Percentiles rank a stretch among this genome's conserved stretches.
Evolutionary conservation across 2,797 vertebrate species (phyloP).

Genomic region (Phalloptychus januarius): DNA sequence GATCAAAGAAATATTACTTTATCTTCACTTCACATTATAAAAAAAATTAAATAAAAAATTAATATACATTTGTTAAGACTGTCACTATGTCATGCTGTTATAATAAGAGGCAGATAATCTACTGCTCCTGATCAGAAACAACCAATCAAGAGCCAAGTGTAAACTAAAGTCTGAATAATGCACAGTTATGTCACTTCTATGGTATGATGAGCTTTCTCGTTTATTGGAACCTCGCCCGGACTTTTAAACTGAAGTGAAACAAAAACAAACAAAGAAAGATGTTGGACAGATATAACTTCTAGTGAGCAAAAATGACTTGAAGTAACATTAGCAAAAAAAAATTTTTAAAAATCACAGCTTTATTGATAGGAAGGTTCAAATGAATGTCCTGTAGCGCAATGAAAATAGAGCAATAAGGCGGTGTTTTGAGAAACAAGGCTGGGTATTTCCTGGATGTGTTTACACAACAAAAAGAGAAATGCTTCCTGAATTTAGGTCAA

Average conservation of each 20-base stretch:
- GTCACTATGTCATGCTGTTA: background rate
- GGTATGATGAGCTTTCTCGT: background rate
- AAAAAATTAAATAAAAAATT: too few species aligned
- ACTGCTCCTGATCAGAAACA: background rate
- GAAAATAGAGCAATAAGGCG: background rate
- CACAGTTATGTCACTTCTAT: background rate
- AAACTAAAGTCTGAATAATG: background rate
- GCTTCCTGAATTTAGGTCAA: conserved; percentile 31
- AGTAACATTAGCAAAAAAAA: too few species aligned
- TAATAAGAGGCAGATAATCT: background rate
- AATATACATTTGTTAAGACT: background rate
- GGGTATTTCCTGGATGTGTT: conserved; percentile 29
- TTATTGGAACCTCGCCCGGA: background rate
- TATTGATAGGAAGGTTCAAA: background rate
- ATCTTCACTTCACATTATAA: too few species aligned
- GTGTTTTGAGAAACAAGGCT: conserved; percentile 5
- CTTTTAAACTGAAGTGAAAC: background rate
- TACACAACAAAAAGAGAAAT: conserved; percentile 18
- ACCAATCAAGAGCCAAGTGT: background rate
- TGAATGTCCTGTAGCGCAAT: background rate
- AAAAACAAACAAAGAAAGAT: background rate
- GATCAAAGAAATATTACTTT: background rate
- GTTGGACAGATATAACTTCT: background rate
- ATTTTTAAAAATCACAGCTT: background rate
- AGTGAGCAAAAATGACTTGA: background rate